Evolutionary conservation across 2,797 vertebrate genomes (phyloP).

Genomic region (Trachops cirrhosus): DNA sequence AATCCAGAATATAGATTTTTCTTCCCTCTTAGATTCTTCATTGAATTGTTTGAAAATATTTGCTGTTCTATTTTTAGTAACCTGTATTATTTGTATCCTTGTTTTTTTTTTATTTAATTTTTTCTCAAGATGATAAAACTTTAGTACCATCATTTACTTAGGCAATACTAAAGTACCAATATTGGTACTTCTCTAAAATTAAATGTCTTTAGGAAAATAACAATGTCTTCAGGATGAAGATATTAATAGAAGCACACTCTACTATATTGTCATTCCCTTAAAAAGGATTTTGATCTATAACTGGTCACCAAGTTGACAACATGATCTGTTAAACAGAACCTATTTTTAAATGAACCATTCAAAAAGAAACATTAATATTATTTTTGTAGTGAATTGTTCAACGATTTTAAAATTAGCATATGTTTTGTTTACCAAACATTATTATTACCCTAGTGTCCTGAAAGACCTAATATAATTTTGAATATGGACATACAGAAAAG

Average conservation of each 20-base stretch:
- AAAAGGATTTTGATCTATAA: not conserved
- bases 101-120: not conserved
- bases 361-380: not conserved
- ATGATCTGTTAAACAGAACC: not conserved
- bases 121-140: not conserved
- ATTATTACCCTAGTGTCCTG: not conserved
- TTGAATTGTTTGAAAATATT: slow-evolving; percentile 21
- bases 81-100: not conserved
- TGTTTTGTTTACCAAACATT: not conserved
- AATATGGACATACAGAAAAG: not conserved
- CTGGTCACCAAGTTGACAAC: not conserved
- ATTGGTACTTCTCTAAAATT: not conserved
- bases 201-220: not conserved
- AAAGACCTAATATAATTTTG: not conserved
- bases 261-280: not conserved
- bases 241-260: not conserved
- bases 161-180: not conserved
- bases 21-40: not conserved
- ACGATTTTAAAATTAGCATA: not conserved
- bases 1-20: not conserved
- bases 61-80: not conserved
- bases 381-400: not conserved
- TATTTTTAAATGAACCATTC: slow-evolving; percentile 7
- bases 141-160: not conserved
- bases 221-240: not conserved